Evolutionary conservation across 2,797 vertebrate genomes (phyloP).

Genomic region (Trichosurus vulpecula): DNA sequence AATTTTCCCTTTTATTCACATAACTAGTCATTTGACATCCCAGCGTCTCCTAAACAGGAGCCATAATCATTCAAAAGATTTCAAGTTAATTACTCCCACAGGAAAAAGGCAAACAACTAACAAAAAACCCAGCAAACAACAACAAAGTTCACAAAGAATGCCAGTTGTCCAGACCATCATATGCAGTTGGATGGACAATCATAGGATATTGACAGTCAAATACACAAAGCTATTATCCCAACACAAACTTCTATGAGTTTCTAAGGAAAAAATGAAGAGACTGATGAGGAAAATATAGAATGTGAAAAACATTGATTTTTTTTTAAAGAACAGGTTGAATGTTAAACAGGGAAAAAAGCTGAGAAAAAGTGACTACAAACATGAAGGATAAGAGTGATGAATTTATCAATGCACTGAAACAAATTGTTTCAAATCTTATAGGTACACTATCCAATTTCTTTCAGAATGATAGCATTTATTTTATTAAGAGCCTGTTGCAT

Average conservation of each 20-base stretch:
- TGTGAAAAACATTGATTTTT: no score
- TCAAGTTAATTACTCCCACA: background rate
- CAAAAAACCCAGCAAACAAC: background rate
- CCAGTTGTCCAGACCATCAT: background rate
- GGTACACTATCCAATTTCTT: no score
- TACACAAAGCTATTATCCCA: no score
- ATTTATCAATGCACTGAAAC: no score
- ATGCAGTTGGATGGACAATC: background rate
- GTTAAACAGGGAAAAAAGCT: background rate
- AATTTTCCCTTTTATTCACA: background rate
- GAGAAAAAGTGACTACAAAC: background rate
- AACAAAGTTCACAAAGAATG: background rate
- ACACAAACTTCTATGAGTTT: no score
- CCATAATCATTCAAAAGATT: background rate
- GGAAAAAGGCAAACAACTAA: background rate
- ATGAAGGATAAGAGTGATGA: no score
- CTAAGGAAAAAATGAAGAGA: no score
- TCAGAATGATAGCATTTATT: no score
- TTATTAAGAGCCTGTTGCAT: no score
- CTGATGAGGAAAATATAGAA: no score
- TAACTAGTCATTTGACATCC: background rate
- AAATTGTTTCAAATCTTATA: no score
- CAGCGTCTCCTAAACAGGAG: background rate
- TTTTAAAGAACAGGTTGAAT: no score
- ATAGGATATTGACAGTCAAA: background rate